Evolutionary conservation across 1,140 invertebrate species (phyloP), one percentile per base, ranked within the genome.

Genomic region (Hetaerina americana): DNA sequence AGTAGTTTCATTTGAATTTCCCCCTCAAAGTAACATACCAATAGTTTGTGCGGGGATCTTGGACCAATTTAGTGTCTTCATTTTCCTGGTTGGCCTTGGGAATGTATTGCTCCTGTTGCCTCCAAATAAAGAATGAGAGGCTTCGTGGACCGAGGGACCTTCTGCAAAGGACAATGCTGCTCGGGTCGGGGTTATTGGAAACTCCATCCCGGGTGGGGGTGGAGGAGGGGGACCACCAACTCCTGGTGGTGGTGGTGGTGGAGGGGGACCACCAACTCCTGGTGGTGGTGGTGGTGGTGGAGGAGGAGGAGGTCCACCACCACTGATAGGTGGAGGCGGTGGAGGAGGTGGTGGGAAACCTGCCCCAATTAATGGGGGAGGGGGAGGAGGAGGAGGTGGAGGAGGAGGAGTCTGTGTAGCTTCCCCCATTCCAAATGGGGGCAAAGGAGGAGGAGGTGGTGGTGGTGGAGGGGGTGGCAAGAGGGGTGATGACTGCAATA

Each of bases 31-130:
- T n/a, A 31, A 71, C 67, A 73, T 72, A 74, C 72, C 73, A 22
- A 72, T 49, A 24, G 70, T 26, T 74, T 77, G 76, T 57, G 66
- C 76, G 15, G 78, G 79, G 28, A 84, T 77, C 75, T 82, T 81
- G 5, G 76, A 79, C 82, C 82, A 82, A 70, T 83, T 83, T 0
- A 82, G 66, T 24, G 80, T 79, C 72, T 80, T 80, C 78, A 82
- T 79, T 74, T 81, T 81, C 40, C 74, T 76, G 73, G 76, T 78
- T 0, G 80, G 79, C 71, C 78, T 76, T 10, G 78, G 77, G 22
- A 79, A 66, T 6, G 78, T 76, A 6, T 77, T 74, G 77, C 74
- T 72, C 72, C 75, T 76, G 18, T 73, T 69, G 15, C 22, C 22
- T 10, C 40, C n/a, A n/a, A n/a, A n/a, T n/a, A n/a, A n/a, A n/a